These are phyloP conservation scores for Cottoperca gobio DNA, from an alignment of 2,797 vertebrate genomes.

Conservation along the genomic window DNA sequence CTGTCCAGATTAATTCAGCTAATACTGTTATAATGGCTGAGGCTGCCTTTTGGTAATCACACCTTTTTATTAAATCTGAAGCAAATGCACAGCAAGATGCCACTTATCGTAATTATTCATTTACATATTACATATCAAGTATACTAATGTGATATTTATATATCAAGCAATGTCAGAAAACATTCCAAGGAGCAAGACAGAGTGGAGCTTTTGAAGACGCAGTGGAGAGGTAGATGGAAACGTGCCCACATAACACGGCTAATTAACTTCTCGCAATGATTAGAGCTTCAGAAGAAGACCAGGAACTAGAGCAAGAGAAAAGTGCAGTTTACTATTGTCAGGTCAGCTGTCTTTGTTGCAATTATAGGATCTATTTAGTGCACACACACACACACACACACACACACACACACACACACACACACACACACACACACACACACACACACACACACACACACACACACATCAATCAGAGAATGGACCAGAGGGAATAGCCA, in stretches of 20 bases:
- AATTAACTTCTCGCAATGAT: constrained; percentile 49
- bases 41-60: constrained; percentile 49
- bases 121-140: neutral
- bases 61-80: constrained; percentile 28
- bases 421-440: constrained; percentile 40
- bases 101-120: neutral
- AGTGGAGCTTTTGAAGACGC: neutral
- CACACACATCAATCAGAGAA: constrained; percentile 61
- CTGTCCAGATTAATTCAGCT: constrained; percentile 67
- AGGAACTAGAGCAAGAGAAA: constrained; percentile 49
- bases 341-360: constrained; percentile 73
- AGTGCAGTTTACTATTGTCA: constrained; percentile 48
- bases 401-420: too few relatives aligned
- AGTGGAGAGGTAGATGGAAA: constrained; percentile 32
- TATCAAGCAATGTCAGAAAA: too few relatives aligned
- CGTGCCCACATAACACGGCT: constrained; percentile 38
- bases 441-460: constrained; percentile 8
- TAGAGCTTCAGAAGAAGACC: constrained; percentile 29
- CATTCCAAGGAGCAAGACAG: neutral
- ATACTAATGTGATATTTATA: neutral
- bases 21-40: constrained; percentile 53
- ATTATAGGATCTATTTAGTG: constrained; percentile 65
- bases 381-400: constrained; percentile 33
- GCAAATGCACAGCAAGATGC: neutral
- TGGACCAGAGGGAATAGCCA: constrained; percentile 50